These are phyloP conservation scores for Setophaga kirtlandii DNA, from an alignment of 2,113 vertebrate genomes.

Conservation along the genomic window DNA sequence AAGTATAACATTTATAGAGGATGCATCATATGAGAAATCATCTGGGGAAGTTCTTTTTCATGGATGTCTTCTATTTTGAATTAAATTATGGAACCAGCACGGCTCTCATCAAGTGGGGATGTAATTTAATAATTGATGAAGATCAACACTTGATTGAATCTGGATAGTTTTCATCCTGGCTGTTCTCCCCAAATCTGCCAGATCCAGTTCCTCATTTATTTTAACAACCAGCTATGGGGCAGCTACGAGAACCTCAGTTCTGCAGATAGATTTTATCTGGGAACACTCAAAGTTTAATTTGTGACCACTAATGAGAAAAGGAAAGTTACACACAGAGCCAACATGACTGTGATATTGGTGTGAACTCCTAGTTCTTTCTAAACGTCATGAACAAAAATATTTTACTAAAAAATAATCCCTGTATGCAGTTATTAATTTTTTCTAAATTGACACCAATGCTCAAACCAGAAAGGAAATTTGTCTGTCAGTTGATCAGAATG, in stretches of 20 bases:
- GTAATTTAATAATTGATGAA: background rate
- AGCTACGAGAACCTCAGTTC: background rate
- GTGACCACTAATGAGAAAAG: background rate
- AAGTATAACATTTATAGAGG: background rate
- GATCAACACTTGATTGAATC: background rate
- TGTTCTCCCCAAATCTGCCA: background rate
- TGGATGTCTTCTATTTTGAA: background rate
- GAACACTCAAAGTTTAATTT: background rate
- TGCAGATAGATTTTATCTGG: background rate
- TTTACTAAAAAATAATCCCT: background rate
- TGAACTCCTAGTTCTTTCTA: background rate
- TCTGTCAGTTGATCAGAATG: background rate
- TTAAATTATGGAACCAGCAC: background rate
- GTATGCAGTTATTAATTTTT: background rate
- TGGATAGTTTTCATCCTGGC: background rate
- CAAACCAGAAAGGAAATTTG: background rate
- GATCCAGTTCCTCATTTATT: background rate
- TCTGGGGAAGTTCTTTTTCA: background rate
- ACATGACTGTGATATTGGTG: background rate
- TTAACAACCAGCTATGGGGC: background rate
- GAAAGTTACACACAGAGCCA: background rate
- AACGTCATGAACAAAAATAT: background rate
- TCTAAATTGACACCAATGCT: background rate
- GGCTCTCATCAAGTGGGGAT: background rate
- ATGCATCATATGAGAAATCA: background rate